phyloP scores from a whole-genome alignment of 2,888 invertebrate genomes.

The Helicoverpa assulta region DNA sequence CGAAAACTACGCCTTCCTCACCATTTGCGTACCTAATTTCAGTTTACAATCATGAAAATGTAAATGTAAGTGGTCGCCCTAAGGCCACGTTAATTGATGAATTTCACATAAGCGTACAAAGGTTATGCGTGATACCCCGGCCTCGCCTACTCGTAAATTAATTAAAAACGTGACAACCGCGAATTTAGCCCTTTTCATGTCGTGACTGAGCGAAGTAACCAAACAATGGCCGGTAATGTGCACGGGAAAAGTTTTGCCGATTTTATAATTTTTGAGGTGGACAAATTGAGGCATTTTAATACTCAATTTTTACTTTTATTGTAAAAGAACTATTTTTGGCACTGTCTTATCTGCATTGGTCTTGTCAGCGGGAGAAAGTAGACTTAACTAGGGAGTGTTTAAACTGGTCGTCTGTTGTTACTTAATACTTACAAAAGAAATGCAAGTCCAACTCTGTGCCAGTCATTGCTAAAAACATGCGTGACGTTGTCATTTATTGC shows the following conservation, averaged over 20 bases:
- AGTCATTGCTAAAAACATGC: no score
- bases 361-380: no score
- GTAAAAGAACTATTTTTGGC: not conserved
- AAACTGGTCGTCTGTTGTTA: no score
- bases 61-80: constrained; percentile 64
- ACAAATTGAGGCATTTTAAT: constrained; percentile 15
- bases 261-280: constrained; percentile 66
- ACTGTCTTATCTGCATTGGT: no score
- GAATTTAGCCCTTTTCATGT: constrained; percentile 82
- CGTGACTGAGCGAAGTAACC: constrained; percentile 70
- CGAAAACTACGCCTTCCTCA: constrained; percentile 20
- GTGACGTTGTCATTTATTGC: no score
- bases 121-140: constrained; percentile 73
- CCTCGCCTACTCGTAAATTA: constrained; percentile 83
- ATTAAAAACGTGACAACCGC: constrained; percentile 87
- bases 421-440: no score
- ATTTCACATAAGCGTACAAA: constrained; percentile 76
- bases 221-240: constrained; percentile 64
- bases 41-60: constrained; percentile 58
- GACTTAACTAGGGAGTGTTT: no score
- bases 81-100: constrained; percentile 79
- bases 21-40: constrained; percentile 46
- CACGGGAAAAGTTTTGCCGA: constrained; percentile 61
- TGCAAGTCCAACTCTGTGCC: no score
- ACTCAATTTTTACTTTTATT: constrained; percentile 2